Evolutionary conservation across 2,888 invertebrate species (phyloP), one percentile per base, ranked within the genome.

Genomic region (Tetheella fluctuosa): DNA sequence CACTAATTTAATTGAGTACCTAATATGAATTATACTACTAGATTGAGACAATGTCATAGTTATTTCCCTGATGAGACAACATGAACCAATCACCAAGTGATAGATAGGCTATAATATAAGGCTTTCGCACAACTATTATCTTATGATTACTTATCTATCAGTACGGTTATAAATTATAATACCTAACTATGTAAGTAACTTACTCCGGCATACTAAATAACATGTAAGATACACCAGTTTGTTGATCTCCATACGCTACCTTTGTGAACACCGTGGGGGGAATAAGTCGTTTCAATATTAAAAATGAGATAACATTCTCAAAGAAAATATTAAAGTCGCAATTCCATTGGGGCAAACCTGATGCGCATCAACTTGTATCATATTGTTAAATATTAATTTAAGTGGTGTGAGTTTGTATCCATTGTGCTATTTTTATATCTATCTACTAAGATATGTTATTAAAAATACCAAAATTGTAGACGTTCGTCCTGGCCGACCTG

Each of bases 301-400:
- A 91, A 91, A 90, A 90, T 86, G 86, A 87, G 85, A 88, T 88
- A 90, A 90, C 89, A 88, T 89, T 87, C 86, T 89, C 88, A 90
- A 90, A 90, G 90, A 91, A 92, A 90, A 91, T 90, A 91, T 91
- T 90, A 90, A n/a, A 91, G 89, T 85, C 85, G 88, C 82, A 82
- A 86, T 86, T 89, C 92, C 89, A 71, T 67, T 63, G 89, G 87
- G 91, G 89, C 79, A 78, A 76, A 82, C 90, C 87, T 86, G 80
- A 84, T 87, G 87, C 89, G 85, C 88, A 87, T 90, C 86, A 89
- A 91, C 85, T 89, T 90, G 85, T 88, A 85, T 89, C 88, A 87
- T 88, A 85, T 86, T 79, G 84, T 89, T 87, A 88, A 92, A 91
- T 91, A 90, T 91, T 90, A 80, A 89, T 87, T 86, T 87, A 81